Evolutionary conservation across 2,797 vertebrate species (phyloP).

Genomic region (Alca torda): DNA sequence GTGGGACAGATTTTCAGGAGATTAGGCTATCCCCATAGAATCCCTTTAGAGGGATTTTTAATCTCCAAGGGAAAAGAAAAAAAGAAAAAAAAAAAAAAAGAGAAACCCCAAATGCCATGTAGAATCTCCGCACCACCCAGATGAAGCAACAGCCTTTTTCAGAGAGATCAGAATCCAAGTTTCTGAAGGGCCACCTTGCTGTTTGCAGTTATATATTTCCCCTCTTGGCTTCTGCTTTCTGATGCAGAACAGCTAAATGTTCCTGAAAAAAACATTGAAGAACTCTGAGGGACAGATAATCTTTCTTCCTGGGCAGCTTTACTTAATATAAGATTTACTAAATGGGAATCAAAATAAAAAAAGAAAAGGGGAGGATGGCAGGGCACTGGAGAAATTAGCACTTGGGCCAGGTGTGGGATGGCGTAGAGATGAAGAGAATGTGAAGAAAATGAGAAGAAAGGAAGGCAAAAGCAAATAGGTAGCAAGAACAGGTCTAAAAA

Average conservation of each 20-base stretch:
- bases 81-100: neutral
- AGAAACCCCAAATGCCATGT: neutral
- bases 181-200: neutral
- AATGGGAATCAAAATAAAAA: neutral
- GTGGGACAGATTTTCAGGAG: neutral
- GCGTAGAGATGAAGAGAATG: neutral
- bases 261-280: neutral
- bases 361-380: neutral
- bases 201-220: neutral
- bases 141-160: neutral
- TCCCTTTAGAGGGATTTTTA: neutral
- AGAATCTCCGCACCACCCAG: neutral
- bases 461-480: neutral
- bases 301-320: neutral
- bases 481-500: neutral
- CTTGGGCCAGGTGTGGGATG: neutral
- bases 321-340: neutral
- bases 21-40: neutral
- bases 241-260: neutral
- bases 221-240: neutral
- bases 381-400: neutral
- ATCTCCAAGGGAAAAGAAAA: neutral
- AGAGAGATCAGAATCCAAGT: neutral
- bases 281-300: neutral
- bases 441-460: neutral